Evolutionary conservation across 1,140 invertebrate genomes (phyloP), one percentile per base, ranked within the genome.

Genomic region (Camponotus floridanus): DNA sequence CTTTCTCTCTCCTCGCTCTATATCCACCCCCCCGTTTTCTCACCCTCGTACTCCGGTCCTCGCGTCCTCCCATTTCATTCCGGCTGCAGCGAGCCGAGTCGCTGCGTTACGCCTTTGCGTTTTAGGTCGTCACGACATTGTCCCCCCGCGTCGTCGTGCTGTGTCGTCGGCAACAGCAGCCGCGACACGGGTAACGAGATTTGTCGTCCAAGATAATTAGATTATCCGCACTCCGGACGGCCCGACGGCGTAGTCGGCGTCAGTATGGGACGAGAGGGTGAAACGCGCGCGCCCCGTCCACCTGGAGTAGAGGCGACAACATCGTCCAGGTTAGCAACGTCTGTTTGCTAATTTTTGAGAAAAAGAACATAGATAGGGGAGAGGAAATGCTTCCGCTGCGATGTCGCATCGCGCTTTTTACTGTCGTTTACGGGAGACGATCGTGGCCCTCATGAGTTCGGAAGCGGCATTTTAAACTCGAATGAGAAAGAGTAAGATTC

Each of bases 171-270:
- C 87, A 80, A 76, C 83, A 89, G 83, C 83, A 89, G 83, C 83
- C 86, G 83, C 79, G 87, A 81, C 88, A 74, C 85, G 91, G 81
- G 86, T 92, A 92, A 92, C 91, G 92, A 92, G 91, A 92, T 92
- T 92, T 92, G 91, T 92, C 92, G 91, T 90, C 87, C 87, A 85
- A 87, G 88, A 92, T 92, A 92, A 92, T 92, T 92, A 92, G 88
- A 92, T 92, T 92, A 91, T 92, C 85, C 91, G 86, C 87, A 76
- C 88, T 89, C 87, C 76, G 86, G 88, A 88, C 86, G 86, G 42
- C 9, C 67, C 85, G 48, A 18, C 48, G 76, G 78, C 59, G 62
- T 61, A 85, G 78, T 79, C 87, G 76, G 64, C 81, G 86, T 87
- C 80, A 89, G 88, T 76, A 80, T 39, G 64, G 21, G 57, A 71